phyloP scores from a whole-genome alignment of 1,140 invertebrate species.

The Drosophila obscura region DNA sequence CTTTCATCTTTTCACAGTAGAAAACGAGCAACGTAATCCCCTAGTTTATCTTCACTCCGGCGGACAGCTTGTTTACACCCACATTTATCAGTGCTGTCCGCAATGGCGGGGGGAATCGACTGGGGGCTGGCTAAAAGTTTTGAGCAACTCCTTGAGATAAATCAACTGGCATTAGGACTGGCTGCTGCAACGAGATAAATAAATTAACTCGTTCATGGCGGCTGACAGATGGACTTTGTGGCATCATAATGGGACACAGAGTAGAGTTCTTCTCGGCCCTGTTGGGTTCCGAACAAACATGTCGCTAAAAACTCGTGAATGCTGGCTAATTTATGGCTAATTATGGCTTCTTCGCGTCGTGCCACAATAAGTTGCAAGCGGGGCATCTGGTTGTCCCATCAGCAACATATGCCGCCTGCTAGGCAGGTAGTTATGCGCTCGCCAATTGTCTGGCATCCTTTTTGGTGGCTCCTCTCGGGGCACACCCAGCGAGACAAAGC shows the following conservation, averaged over 20 bases:
- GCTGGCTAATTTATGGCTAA: slow-evolving; percentile 67
- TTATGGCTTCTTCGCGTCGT: slow-evolving; percentile 31
- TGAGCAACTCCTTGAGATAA: slow-evolving; percentile 51
- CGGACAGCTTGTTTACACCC: slow-evolving; percentile 42
- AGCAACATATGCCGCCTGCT: slow-evolving; percentile 49
- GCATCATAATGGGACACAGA: slow-evolving; percentile 28
- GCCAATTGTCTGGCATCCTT: not conserved
- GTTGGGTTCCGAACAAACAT: slow-evolving; percentile 39
- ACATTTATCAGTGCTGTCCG: slow-evolving; percentile 49
- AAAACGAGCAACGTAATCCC: slow-evolving; percentile 18
- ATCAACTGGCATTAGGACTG: slow-evolving; percentile 45
- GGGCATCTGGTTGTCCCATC: not conserved
- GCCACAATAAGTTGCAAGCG: slow-evolving; percentile 19
- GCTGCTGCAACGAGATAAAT: slow-evolving; percentile 41
- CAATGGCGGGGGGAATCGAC: slow-evolving; percentile 15
- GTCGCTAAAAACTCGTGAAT: slow-evolving; percentile 65
- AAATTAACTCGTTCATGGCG: slow-evolving; percentile 65
- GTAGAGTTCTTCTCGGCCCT: not conserved
- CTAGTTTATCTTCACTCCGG: slow-evolving; percentile 21
- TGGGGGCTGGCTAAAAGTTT: slow-evolving; percentile 26
- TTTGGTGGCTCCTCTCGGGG: not conserved
- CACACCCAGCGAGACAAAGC: slow-evolving; percentile 44
- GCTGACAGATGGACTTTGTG: slow-evolving; percentile 51
- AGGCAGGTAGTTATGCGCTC: slow-evolving; percentile 35
- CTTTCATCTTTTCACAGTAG: slow-evolving; percentile 16